phyloP scores from a whole-genome alignment of 2,113 vertebrate species.

The Planiliza haematocheilus region DNA sequence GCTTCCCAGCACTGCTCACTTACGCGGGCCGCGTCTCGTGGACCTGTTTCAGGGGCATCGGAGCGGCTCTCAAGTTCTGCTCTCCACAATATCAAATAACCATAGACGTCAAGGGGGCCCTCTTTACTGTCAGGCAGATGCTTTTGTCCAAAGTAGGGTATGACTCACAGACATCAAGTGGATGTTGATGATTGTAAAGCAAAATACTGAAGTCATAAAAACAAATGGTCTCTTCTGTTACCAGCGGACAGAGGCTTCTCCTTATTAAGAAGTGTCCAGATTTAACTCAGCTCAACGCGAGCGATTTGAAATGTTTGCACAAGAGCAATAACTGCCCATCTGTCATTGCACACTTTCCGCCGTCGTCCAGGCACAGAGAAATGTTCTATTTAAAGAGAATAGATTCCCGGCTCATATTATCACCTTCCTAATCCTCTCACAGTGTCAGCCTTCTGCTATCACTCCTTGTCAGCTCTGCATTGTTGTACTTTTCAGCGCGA shows the following conservation, averaged over 20 bases:
- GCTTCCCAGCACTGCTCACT: conserved; percentile 15
- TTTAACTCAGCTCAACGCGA: conserved; percentile 8
- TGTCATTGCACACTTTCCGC: conserved; percentile 54
- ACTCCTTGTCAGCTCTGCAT: conserved; percentile 61
- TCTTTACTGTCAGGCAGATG: conserved; percentile 17
- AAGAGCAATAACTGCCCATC: conserved; percentile 48
- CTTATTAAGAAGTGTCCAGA: background rate
- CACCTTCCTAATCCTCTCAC: conserved; percentile 64
- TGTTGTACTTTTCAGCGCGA: conserved; percentile 55
- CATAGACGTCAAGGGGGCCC: conserved; percentile 23
- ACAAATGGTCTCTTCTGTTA: conserved; percentile 14
- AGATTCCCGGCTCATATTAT: conserved; percentile 58
- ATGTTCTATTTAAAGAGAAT: conserved; percentile 60
- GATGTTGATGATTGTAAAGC: conserved; percentile 20
- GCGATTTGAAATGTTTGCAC: conserved; percentile 43
- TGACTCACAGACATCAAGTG: conserved; percentile 40
- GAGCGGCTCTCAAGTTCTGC: conserved; percentile 21
- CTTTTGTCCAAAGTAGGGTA: conserved; percentile 29
- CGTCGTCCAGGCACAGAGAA: conserved; percentile 35
- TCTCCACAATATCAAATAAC: conserved; percentile 39
- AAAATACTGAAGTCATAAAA: conserved; percentile 31
- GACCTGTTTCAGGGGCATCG: conserved; percentile 8
- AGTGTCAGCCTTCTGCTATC: conserved; percentile 59
- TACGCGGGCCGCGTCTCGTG: conserved; percentile 10
- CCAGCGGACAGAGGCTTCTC: conserved; percentile 21